Percentiles rank a stretch among this genome's conserved stretches.
Conservation (phyloP, 1,140 invertebrate species). For the Pseudomyrmex cubaensis region DNA sequence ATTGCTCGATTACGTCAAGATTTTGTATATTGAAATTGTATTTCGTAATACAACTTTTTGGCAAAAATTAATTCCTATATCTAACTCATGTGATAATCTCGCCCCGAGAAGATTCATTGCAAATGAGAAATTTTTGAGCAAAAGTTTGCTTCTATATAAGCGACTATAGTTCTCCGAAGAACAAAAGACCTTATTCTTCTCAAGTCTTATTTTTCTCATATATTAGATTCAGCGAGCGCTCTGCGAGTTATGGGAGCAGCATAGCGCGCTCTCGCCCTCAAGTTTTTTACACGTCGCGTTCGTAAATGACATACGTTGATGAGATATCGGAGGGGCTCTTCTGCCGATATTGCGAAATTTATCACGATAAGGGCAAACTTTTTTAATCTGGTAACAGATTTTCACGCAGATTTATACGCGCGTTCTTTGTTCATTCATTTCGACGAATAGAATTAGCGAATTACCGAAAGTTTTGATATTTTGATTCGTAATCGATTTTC, state of each 20-base stretch:
- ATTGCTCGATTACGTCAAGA: background rate
- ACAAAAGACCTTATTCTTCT: background rate
- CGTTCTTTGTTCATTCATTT: slow-evolving; percentile 42
- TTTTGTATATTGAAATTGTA: background rate
- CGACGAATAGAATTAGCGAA: background rate
- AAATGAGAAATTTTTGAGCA: background rate
- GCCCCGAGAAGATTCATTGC: too few relatives aligned
- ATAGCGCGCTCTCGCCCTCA: slow-evolving; percentile 19
- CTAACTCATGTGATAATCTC: background rate
- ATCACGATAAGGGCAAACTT: slow-evolving; percentile 25
- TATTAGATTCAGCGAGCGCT: background rate
- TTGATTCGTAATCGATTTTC: slow-evolving; percentile 28
- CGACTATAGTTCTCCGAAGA: background rate
- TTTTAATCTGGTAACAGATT: slow-evolving; percentile 53
- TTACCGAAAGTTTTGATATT: slow-evolving; percentile 24
- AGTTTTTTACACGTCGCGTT: slow-evolving; percentile 27
- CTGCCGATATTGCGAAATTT: slow-evolving; percentile 47
- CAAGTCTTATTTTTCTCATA: slow-evolving; percentile 13
- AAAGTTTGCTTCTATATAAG: slow-evolving; percentile 2
- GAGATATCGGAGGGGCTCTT: slow-evolving; percentile 20
- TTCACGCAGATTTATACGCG: background rate
- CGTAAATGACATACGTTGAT: slow-evolving; percentile 34
- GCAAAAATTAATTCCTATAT: too few relatives aligned
- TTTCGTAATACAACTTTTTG: background rate
- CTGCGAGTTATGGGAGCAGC: slow-evolving; percentile 30